phyloP scores from a whole-genome alignment of 1,140 invertebrate genomes.

The Pseudomyrmex sp. region DNA sequence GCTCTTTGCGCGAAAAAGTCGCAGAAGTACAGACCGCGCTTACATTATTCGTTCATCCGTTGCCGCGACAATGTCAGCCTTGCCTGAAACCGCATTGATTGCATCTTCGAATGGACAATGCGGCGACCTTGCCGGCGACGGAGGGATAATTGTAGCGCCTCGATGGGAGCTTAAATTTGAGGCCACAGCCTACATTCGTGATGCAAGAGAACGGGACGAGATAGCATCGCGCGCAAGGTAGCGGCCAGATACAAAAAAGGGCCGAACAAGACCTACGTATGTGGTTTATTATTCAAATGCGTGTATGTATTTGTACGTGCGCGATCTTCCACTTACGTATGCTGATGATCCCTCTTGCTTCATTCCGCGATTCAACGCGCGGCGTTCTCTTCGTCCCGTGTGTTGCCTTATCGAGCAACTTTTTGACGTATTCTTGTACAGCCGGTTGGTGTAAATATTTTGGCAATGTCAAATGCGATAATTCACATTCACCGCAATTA shows the following conservation, averaged over 20 bases:
- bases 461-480: background rate
- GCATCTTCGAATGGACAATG: constrained; percentile 49
- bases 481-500: background rate
- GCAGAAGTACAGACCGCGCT: background rate
- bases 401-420: too few species aligned
- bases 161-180: constrained; percentile 61
- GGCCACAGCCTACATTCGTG: constrained; percentile 66
- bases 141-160: constrained; percentile 21
- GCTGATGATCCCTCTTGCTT: constrained; percentile 25
- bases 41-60: constrained; percentile 4
- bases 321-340: background rate
- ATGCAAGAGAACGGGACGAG: constrained; percentile 71
- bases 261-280: constrained; percentile 19
- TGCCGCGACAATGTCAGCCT: constrained; percentile 21
- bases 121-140: background rate
- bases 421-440: too few species aligned
- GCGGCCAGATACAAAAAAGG: constrained; percentile 46
- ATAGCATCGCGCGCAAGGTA: constrained; percentile 36
- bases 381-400: background rate
- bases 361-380: constrained; percentile 20
- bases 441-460: constrained; percentile 1
- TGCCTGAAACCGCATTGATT: constrained; percentile 37
- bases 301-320: background rate
- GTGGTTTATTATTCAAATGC: constrained; percentile 12
- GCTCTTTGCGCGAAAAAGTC: background rate